Percentiles rank a stretch among this genome's conserved stretches.
Evolutionary conservation across 2,113 vertebrate species (phyloP).

Genomic region (Okapia johnstoni): DNA sequence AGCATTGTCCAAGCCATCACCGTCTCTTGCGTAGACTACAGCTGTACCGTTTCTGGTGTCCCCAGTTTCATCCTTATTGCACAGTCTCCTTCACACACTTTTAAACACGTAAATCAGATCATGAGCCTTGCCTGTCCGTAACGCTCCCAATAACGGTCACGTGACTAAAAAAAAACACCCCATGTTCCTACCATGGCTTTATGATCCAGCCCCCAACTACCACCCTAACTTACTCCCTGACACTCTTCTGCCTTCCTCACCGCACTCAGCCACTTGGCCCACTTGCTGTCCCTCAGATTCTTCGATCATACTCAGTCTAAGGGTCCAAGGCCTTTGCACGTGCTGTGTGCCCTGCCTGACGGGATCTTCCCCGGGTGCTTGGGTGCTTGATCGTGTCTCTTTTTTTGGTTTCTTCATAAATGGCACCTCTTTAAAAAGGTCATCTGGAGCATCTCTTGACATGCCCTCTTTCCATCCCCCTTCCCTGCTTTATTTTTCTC

Average conservation of each 20-base stretch:
- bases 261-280: not conserved
- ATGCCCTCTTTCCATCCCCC: not conserved
- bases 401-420: not conserved
- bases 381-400: not conserved
- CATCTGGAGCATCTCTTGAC: not conserved
- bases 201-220: not conserved
- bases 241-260: not conserved
- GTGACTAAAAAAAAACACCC: not conserved
- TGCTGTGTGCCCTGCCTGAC: not conserved
- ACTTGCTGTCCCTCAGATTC: not conserved
- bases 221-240: not conserved
- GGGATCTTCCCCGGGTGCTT: not conserved
- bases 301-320: not conserved
- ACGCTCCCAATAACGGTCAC: not conserved
- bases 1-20: not conserved
- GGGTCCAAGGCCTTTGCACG: not conserved
- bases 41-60: not conserved
- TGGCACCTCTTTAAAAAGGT: not conserved
- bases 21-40: not conserved
- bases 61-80: not conserved
- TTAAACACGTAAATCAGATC: not conserved
- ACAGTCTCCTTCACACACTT: not conserved
- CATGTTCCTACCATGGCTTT: not conserved
- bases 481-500: not conserved
- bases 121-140: not conserved